phyloP scores from a whole-genome alignment of 2,113 vertebrate genomes.

The Gila orcuttii region DNA sequence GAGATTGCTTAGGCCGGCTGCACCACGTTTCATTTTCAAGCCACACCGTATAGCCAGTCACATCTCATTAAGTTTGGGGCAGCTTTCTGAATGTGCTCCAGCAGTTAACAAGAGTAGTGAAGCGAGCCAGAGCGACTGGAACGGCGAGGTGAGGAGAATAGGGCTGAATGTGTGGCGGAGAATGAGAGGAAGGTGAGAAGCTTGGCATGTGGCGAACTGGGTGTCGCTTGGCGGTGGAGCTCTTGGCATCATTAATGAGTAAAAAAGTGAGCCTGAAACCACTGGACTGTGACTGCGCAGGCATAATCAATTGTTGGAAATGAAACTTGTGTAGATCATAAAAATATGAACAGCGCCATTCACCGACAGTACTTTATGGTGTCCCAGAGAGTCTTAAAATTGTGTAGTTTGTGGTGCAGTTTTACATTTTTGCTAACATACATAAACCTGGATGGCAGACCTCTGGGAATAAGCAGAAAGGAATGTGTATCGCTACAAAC shows the following conservation, averaged over 20 bases:
- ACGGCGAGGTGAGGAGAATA: slow-evolving; percentile 48
- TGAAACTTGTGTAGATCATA: slow-evolving; percentile 54
- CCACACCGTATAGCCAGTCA: slow-evolving; percentile 64
- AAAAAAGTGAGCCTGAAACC: slow-evolving; percentile 46
- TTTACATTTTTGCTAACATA: slow-evolving; percentile 53
- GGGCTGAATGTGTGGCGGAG: slow-evolving; percentile 48
- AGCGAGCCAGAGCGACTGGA: slow-evolving; percentile 54
- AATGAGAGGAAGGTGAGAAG: slow-evolving; percentile 56
- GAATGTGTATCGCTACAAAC: slow-evolving; percentile 21
- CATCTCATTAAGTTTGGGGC: slow-evolving; percentile 68
- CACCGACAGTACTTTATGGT: slow-evolving; percentile 10
- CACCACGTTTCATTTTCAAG: slow-evolving; percentile 59
- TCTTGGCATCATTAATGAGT: slow-evolving; percentile 54
- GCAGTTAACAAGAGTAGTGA: slow-evolving; percentile 56
- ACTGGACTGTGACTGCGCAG: slow-evolving; percentile 52
- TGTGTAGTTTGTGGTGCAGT: slow-evolving; percentile 51
- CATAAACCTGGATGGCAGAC: slow-evolving; percentile 25
- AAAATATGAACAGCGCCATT: slow-evolving; percentile 61
- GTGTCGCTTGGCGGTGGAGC: background rate
- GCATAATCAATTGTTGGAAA: slow-evolving; percentile 64
- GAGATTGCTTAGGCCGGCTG: slow-evolving; percentile 61
- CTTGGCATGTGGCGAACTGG: slow-evolving; percentile 28
- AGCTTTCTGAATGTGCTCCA: slow-evolving; percentile 64
- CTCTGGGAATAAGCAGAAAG: slow-evolving; percentile 22
- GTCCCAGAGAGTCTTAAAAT: slow-evolving; percentile 24